Evolutionary conservation across 1,140 invertebrate genomes (phyloP).

Genomic region (Ditylenchus dipsaci): DNA sequence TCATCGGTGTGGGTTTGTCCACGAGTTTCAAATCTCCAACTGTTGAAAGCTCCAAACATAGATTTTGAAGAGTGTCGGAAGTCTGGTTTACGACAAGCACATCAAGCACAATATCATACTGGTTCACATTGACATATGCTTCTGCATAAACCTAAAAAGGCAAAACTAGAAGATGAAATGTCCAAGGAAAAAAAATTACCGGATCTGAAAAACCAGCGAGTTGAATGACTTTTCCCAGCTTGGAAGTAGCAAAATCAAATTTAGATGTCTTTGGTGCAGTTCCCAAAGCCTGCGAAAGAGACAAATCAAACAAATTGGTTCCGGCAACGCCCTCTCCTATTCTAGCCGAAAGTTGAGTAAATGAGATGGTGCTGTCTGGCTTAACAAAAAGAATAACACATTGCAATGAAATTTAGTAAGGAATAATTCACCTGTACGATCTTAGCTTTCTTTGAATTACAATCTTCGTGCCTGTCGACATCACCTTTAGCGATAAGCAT

Average conservation of each 20-base stretch:
- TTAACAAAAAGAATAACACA: conserved; percentile 59
- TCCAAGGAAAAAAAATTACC: not conserved
- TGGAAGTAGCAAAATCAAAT: conserved; percentile 65
- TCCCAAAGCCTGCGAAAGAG: conserved; percentile 81
- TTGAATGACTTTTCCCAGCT: conserved; percentile 77
- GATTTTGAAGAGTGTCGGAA: conserved; percentile 89
- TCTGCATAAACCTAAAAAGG: conserved; percentile 80
- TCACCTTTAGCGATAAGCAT: conserved; percentile 80
- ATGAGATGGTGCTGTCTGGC: conserved; percentile 79
- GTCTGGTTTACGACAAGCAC: conserved; percentile 97
- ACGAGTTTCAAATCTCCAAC: conserved; percentile 92
- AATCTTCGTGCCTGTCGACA: conserved; percentile 64
- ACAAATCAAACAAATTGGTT: conserved; percentile 87
- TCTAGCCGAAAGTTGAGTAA: conserved; percentile 75
- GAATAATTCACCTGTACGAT: conserved; percentile 39
- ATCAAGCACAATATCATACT: conserved; percentile 96
- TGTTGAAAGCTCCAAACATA: conserved; percentile 91
- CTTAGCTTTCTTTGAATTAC: conserved; percentile 59
- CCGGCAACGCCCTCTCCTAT: conserved; percentile 66
- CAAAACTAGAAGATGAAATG: not conserved
- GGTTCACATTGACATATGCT: conserved; percentile 97
- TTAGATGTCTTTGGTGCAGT: conserved; percentile 65
- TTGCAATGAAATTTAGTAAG: not conserved
- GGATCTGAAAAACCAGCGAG: conserved; percentile 98
- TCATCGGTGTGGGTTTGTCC: conserved; percentile 89